These are phyloP conservation scores for Ursus arctos DNA, from an alignment of 2,113 vertebrate species.

Conservation along the genomic window DNA sequence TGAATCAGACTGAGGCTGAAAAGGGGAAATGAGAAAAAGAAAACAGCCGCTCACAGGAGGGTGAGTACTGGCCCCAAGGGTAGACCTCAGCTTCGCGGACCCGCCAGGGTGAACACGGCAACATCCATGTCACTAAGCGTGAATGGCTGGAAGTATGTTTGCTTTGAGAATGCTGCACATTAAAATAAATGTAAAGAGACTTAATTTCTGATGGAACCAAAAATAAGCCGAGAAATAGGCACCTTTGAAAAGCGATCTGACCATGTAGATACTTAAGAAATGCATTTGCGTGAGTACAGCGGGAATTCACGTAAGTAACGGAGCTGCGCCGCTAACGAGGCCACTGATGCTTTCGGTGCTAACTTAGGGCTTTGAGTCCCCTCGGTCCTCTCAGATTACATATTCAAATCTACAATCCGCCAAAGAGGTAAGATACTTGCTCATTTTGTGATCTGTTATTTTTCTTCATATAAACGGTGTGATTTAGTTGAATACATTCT, in stretches of 20 bases:
- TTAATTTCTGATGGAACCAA: neutral
- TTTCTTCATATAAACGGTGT: neutral
- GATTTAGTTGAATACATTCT: neutral
- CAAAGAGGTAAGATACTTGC: neutral
- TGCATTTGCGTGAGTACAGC: accelerated
- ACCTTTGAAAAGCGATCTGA: neutral
- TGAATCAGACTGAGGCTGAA: neutral
- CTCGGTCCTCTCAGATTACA: neutral
- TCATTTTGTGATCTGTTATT: conserved; percentile 24
- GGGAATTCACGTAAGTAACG: neutral
- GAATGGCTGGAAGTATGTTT: neutral
- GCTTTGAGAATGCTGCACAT: neutral
- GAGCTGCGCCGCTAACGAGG: neutral
- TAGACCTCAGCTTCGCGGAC: neutral
- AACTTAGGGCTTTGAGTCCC: neutral
- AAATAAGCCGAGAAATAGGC: neutral
- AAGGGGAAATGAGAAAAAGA: neutral
- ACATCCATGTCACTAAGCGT: neutral
- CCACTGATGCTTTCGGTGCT: neutral
- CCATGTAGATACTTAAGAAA: neutral
- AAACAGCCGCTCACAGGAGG: neutral
- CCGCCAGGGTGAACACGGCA: accelerated
- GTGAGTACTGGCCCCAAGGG: too few relatives aligned
- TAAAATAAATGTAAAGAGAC: neutral
- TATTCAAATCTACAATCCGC: conserved; percentile 13